A percentile compares a stretch with the other conserved stretches of the same genome.
phyloP scores from a whole-genome alignment of 1,140 invertebrate species.

The Macrobrachium nipponense region DNA sequence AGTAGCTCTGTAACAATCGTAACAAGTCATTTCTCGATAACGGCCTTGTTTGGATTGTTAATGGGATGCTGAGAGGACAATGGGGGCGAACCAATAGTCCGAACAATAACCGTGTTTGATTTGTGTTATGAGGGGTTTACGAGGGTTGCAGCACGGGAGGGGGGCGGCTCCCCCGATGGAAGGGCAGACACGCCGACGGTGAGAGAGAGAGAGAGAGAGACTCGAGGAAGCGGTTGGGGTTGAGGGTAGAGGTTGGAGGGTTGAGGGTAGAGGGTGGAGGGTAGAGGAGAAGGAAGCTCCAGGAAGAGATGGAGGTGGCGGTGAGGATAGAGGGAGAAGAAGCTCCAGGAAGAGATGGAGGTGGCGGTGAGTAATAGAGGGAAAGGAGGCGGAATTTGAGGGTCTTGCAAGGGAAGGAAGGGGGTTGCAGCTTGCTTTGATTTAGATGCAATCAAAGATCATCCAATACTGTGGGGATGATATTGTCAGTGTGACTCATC shows the following conservation, averaged over 20 bases:
- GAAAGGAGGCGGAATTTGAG: background rate
- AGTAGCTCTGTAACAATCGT: constrained; percentile 33
- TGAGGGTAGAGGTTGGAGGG: background rate
- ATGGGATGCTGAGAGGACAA: constrained; percentile 50
- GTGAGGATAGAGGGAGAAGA: background rate
- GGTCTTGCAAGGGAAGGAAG: background rate
- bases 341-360: background rate
- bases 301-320: background rate
- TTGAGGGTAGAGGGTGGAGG: background rate
- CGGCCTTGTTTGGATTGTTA: constrained; percentile 55
- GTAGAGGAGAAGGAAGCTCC: background rate
- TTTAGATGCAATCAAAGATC: background rate
- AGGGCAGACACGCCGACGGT: background rate
- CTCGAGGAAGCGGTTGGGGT: too few relatives aligned
- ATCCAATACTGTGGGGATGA: background rate
- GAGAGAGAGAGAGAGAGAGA: background rate
- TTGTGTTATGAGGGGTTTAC: constrained; percentile 6
- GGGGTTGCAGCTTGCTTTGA: background rate
- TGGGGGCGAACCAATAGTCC: constrained; percentile 38
- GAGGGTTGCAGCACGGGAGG: background rate
- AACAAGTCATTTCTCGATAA: constrained; percentile 56
- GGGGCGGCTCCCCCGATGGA: background rate
- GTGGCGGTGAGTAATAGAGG: too few relatives aligned
- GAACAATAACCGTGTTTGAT: constrained; percentile 50
- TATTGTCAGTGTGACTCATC: background rate